Conservation (phyloP, 2,797 vertebrate genomes). For the Loris lydekkerianus region DNA sequence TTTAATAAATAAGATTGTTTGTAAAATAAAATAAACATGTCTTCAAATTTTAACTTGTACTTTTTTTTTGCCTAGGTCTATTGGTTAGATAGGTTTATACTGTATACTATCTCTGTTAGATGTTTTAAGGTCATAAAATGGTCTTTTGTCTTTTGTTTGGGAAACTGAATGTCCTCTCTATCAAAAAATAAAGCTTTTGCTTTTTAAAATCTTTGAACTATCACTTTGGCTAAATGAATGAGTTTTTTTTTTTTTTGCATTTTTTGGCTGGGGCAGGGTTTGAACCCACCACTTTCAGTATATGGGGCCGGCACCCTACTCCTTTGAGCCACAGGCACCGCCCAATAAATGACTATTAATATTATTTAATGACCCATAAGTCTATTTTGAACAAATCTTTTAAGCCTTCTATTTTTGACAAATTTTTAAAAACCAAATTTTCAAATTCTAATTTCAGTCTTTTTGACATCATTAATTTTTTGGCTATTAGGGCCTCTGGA, state of each 20-base stretch:
- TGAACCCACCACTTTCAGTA: too few species aligned
- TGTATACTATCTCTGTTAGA: too few species aligned
- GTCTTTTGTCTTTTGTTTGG: background rate
- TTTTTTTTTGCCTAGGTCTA: background rate
- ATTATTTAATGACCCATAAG: background rate
- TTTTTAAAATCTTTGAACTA: background rate
- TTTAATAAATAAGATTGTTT: background rate
- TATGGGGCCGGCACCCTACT: too few species aligned
- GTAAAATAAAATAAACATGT: too few species aligned
- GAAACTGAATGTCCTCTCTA: background rate
- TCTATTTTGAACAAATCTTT: background rate
- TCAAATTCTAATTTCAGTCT: background rate
- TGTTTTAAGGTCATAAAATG: too few species aligned
- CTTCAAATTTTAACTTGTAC: background rate
- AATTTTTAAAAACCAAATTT: background rate
- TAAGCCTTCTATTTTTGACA: background rate
- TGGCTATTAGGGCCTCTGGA: background rate
- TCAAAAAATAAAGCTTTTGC: background rate
- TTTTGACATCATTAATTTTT: background rate
- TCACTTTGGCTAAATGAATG: background rate
- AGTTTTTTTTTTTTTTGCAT: background rate
- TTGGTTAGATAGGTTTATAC: too few species aligned
- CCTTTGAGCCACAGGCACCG: too few species aligned
- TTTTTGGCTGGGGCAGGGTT: too few species aligned
- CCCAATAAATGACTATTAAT: background rate